Evolutionary conservation across 2,888 invertebrate species (phyloP), one percentile per base, ranked within the genome.

Genomic region (Xylota sylvarum): DNA sequence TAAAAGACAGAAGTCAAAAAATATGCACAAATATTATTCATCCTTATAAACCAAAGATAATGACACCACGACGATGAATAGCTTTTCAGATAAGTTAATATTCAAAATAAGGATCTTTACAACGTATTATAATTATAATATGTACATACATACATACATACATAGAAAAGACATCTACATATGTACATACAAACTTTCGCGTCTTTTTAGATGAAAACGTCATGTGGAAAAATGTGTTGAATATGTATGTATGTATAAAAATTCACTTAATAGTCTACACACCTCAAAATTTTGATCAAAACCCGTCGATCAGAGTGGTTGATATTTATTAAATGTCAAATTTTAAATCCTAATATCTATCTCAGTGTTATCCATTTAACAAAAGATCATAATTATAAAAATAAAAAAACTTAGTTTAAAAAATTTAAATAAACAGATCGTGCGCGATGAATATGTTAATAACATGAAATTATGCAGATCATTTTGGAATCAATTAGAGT

Each of bases 301-400:
- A 55, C 67, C 14, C 10, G 30, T 19, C 19, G 9, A 32, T 78
- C 52, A 60, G 32, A 55, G 19, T 7, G 52, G 14, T 27, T 64
- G 55, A 79, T 62, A 79, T 55, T 78, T 62, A 56, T 76, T 6
- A 76, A 79, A 79, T 72, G 55, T 64, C 72, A 70, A 50, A 27
- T 52, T 12, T n/a, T 19, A 46, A 46, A 43, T 48, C 46, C 5
- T 23, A 32, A 62, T 46, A 14, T 40, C 62, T 37, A 55, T 62
- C 30, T 40, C 60, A 23, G 23, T 50, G 12, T 23, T 5, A 23
- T 50, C 23, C 10, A 14, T 62, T 40, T n/a, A 27, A 62, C n/a
- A 62, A 23, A 50, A 48, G 27, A 50, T 27, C 27, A 55, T 23
- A 14, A 46, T 35, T 56, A 56, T 19, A 6, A 46, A 64, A 35